phyloP scores from a whole-genome alignment of 2,888 invertebrate species.

The Drosophila phalerata region DNA sequence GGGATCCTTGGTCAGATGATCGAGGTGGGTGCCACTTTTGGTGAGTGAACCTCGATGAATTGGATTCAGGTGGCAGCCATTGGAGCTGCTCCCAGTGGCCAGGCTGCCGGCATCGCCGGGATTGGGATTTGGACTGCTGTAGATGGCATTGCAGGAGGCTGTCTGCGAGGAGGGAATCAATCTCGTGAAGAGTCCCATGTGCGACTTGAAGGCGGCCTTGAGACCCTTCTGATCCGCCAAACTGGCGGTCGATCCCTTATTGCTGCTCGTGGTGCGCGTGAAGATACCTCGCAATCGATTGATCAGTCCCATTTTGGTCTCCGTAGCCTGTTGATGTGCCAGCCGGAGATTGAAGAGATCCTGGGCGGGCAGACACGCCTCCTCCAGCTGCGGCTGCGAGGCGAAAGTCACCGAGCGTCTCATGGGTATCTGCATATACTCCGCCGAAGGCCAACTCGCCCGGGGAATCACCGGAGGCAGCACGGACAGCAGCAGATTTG shows the following conservation, averaged over 20 bases:
- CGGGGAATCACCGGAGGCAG: constrained; percentile 91
- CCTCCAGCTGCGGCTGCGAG: constrained; percentile 89
- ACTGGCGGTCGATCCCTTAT: constrained; percentile 88
- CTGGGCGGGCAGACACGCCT: constrained; percentile 87
- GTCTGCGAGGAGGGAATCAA: constrained; percentile 89
- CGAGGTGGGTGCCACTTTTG: constrained; percentile 88
- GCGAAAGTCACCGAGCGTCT: constrained; percentile 89
- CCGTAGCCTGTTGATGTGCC: constrained; percentile 86
- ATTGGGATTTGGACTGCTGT: constrained; percentile 74
- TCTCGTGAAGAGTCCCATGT: constrained; percentile 90
- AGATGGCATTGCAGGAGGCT: constrained; percentile 88
- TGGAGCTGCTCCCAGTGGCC: constrained; percentile 46
- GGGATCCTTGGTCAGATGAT: constrained; percentile 83
- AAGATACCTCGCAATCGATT: constrained; percentile 88
- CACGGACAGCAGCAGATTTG: constrained; percentile 90
- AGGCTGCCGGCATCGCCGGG: constrained; percentile 22
- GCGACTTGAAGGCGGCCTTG: constrained; percentile 90
- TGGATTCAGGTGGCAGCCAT: constrained; percentile 80
- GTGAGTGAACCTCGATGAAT: constrained; percentile 86
- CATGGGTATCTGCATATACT: constrained; percentile 87
- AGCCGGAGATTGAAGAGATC: constrained; percentile 88
- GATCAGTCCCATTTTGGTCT: constrained; percentile 87
- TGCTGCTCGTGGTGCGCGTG: constrained; percentile 88
- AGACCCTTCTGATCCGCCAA: constrained; percentile 88
- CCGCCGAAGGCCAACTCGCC: constrained; percentile 92